Conservation (phyloP, 1,140 invertebrate genomes). For the Procambarus virginalis region DNA sequence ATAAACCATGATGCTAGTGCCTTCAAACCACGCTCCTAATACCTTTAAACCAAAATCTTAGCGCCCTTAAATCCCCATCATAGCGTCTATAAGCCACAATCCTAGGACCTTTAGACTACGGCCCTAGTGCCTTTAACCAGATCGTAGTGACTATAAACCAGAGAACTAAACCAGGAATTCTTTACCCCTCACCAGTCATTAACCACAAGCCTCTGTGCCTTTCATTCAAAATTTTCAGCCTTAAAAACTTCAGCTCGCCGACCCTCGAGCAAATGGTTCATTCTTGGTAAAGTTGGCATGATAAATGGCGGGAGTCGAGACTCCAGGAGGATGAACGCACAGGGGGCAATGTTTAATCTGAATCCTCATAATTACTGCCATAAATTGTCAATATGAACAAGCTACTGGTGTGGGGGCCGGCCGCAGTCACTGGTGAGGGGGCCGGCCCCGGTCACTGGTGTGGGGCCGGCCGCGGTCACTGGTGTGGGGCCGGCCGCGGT, state of each 20-base stretch:
- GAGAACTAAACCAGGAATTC: too few species aligned
- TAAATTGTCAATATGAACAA: slow-evolving; percentile 12
- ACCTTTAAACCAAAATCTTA: background rate
- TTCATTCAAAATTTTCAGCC: background rate
- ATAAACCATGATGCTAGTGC: too few species aligned
- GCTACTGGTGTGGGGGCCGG: background rate
- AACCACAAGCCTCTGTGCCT: background rate
- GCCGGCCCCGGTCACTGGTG: too few species aligned
- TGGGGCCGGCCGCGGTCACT: too few species aligned
- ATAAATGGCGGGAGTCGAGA: background rate
- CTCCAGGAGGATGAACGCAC: background rate
- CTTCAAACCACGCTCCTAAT: background rate
- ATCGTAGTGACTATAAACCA: too few species aligned
- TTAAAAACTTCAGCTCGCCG: too few species aligned
- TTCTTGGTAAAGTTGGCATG: background rate
- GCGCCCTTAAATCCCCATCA: background rate
- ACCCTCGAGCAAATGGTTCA: background rate
- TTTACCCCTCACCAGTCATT: too few species aligned
- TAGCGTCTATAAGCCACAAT: background rate
- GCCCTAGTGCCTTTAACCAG: too few species aligned
- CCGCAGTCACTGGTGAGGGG: background rate
- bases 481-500: too few species aligned
- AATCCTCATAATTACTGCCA: background rate
- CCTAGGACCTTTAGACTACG: too few species aligned
- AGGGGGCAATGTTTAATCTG: background rate